Evolutionary conservation across 1,140 invertebrate species (phyloP), one percentile per base, ranked within the genome.

Genomic region (Drosophila sp.): DNA sequence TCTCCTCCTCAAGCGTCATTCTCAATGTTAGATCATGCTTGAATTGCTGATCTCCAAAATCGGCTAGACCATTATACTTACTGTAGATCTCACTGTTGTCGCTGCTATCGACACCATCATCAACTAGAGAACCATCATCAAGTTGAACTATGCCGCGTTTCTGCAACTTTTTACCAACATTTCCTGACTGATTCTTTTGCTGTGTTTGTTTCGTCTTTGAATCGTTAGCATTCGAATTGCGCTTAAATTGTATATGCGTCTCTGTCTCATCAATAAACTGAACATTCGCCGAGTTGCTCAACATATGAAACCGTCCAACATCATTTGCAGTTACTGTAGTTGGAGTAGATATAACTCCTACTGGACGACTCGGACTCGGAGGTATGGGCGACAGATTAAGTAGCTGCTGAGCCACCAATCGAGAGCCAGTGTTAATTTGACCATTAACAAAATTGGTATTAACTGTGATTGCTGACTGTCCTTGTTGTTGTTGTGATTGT

Each of bases 101-200:
- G 32, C 29, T 34, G 14, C 4, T 29, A 34, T 25, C 61, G 8
- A 40, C 27, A 7, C 58, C 93, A 72, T 96, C 95, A 64, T 96
- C 95, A 0, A 95, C 91, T 27, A 96, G 90, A 1, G 94, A 94
- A 0, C 95, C 95, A 66, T 95, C 94, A 0, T 94, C 93, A 2
- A 95, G 80, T 2, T 94, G 93, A 2, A 95, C 92, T 2, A 96
- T 82, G 7, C 94, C 95, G 4, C 95, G 93, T 74, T 95, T 95
- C 5, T 76, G 57, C 4, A 91, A 14, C 36, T 93, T 92, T 76
- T 93, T 94, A 4, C 25, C 54, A 25, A 25, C 16, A 9, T 76
- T 92, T 92, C 25, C 92, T 13, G 18, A 9, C 13, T 13, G 1
- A 7, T 21, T 41, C 41, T 5, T 16, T 13, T 38, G 51, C 9